Evolutionary conservation across 2,797 vertebrate species (phyloP), one percentile per base, ranked within the genome.

Genomic region (Epinephelus malabaricus): DNA sequence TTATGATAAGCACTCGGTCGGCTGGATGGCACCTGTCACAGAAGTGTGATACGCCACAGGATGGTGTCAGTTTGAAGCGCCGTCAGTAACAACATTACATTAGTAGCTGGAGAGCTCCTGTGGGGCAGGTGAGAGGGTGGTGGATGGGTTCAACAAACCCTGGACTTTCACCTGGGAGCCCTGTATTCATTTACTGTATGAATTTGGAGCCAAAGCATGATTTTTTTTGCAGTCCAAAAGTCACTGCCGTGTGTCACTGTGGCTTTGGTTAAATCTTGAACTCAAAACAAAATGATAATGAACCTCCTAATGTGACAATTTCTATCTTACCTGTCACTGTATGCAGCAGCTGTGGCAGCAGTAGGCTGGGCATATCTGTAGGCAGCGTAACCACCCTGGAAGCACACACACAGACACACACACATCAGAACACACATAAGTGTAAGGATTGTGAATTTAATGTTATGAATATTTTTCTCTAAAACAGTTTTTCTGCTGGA

Each of bases 341-440:
- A 99, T 96, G 97, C 97, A 92, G 97, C 96, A 88, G 98, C 97
- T 86, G 97, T 97, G 94, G 98, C 96, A 92, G 97, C 97, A 94
- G 97, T 96, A 93, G 98, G 98, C 90, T 98, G 98, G 93, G 97
- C 97, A 69, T 98, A 97, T 96, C 97, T 97, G 95, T 98, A 98
- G 84, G 97, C 97, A 96, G 98, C 95, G 85, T 98, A 98, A 95
- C 97, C 97, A 94, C 97, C 97, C 98, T 98, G 75, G 45, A 90
- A 76, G 90, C 53, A 90, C 69, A 93, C 75, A 89, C 78, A 89
- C 50, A 84, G 68, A 87, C 75, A 74, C 80, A 86, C 73, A 90
- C 69, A 73, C 67, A 87, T 0, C 27, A 56, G n/a, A 27, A 53
- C 34, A 78, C 27, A 81, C 14, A 76, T 3, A 50, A 68, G 14